A percentile compares a stretch with the other conserved stretches of the same genome.
Evolutionary conservation across 2,797 vertebrate species (phyloP).

Genomic region (Triplophysa yarkandensis): DNA sequence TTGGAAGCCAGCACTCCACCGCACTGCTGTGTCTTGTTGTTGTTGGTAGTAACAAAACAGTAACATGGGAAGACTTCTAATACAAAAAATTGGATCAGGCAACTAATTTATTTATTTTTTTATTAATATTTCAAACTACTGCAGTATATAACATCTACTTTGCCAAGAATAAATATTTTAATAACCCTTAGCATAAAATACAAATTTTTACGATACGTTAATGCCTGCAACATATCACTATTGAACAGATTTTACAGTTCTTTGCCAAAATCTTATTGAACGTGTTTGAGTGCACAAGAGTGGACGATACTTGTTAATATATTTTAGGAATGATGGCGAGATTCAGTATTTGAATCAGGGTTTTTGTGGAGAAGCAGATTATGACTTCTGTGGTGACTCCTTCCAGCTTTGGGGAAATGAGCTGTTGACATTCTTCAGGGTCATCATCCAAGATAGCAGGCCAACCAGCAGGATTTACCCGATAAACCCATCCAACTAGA

Average conservation of each 20-base stretch:
- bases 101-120: too few relatives aligned
- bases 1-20: conserved; percentile 72
- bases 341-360: conserved; percentile 78
- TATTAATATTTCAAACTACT: too few relatives aligned
- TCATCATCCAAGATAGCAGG: conserved; percentile 85
- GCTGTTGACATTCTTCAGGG: conserved; percentile 94
- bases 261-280: neutral
- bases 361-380: conserved; percentile 83
- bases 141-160: too few relatives aligned
- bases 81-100: neutral
- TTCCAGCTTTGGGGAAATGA: conserved; percentile 85
- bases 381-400: conserved; percentile 75
- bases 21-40: too few relatives aligned
- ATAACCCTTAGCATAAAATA: too few relatives aligned
- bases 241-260: too few relatives aligned
- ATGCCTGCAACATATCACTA: too few relatives aligned
- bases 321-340: conserved; percentile 34
- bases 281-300: neutral
- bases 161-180: too few relatives aligned
- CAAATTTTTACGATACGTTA: too few relatives aligned
- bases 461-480: conserved; percentile 85
- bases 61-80: too few relatives aligned
- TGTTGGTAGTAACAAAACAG: too few relatives aligned
- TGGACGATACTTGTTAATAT: conserved; percentile 16
- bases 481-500: conserved; percentile 86